Evolutionary conservation across 2,888 invertebrate species (phyloP).

Genomic region (Lymantria dispar): DNA sequence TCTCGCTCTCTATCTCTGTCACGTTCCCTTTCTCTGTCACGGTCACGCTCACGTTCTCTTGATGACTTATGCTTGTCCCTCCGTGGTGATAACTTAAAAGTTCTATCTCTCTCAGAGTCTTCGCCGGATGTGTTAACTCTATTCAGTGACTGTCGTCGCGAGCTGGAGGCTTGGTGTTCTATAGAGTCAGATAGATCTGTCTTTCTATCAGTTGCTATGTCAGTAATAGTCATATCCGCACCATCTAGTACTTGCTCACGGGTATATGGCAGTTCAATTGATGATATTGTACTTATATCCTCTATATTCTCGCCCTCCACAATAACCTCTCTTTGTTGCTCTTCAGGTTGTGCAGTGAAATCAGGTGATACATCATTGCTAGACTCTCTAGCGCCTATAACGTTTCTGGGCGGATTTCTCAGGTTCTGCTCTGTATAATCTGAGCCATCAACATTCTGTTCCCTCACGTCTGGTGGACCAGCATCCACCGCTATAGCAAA

Average conservation of each 20-base stretch:
- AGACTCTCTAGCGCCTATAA: conserved; percentile 51
- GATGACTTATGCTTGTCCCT: conserved; percentile 58
- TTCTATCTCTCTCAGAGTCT: conserved; percentile 69
- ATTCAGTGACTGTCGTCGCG: conserved; percentile 56
- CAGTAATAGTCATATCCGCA: conserved; percentile 57
- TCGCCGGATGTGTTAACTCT: conserved; percentile 66
- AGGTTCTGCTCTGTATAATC: conserved; percentile 62
- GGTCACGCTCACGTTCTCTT: conserved; percentile 47
- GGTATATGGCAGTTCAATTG: conserved; percentile 57
- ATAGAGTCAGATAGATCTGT: conserved; percentile 56
- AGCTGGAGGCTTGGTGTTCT: conserved; percentile 52
- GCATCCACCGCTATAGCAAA: conserved; percentile 51
- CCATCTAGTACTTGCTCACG: conserved; percentile 80
- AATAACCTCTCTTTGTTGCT: conserved; percentile 77
- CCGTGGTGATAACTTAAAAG: conserved; percentile 61
- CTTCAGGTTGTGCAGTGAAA: conserved; percentile 48
- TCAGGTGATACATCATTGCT: conserved; percentile 46
- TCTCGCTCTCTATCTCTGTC: conserved; percentile 53
- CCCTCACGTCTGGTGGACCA: conserved; percentile 59
- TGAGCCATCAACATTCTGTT: conserved; percentile 72
- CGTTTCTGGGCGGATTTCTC: conserved; percentile 50
- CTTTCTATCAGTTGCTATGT: conserved; percentile 39
- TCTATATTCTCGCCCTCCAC: conserved; percentile 84
- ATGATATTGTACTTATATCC: conserved; percentile 63
- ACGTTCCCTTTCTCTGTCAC: conserved; percentile 49